Conservation (phyloP, 2,888 invertebrate species). For the Pycnomerus fuliginosus region DNA sequence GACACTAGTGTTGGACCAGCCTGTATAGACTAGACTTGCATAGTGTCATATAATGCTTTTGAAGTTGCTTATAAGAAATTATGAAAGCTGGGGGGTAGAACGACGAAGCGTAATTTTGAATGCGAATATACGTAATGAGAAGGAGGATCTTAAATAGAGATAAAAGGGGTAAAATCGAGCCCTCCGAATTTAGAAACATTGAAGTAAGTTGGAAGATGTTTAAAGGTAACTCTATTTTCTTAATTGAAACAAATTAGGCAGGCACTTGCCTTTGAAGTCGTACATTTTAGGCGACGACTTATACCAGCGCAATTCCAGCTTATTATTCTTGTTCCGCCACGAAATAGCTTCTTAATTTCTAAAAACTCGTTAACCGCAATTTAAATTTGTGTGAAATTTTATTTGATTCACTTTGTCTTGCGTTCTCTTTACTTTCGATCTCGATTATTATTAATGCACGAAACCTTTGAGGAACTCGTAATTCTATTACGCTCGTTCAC, state of each 20-base stretch:
- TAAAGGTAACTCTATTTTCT: conserved; percentile 48
- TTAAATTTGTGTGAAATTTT: conserved; percentile 50
- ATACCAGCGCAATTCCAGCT: conserved; percentile 39
- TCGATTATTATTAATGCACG: conserved; percentile 22
- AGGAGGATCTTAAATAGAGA: conserved; percentile 3
- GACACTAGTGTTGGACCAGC: too few relatives aligned
- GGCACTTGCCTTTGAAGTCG: conserved; percentile 47
- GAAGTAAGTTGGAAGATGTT: conserved; percentile 36
- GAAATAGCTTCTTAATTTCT: conserved; percentile 51
- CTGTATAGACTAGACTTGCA: too few relatives aligned
- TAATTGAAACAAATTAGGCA: conserved; percentile 50
- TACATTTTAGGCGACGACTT: conserved; percentile 37
- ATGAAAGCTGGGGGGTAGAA: too few relatives aligned
- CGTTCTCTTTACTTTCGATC: conserved; percentile 15
- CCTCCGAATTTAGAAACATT: conserved; percentile 18
- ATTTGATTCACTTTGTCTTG: conserved; percentile 42
- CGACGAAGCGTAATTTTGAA: too few relatives aligned
- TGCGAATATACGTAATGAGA: background rate
- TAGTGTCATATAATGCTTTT: too few relatives aligned
- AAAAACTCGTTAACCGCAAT: conserved; percentile 52
- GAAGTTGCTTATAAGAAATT: too few relatives aligned
- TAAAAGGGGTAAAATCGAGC: conserved; percentile 21
- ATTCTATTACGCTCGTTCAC: conserved; percentile 8
- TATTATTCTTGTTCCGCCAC: conserved; percentile 48
- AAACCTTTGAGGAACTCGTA: conserved; percentile 18